Evolutionary conservation across 2,888 invertebrate species (phyloP), one percentile per base, ranked within the genome.

Genomic region (Nomada hirtipes): DNA sequence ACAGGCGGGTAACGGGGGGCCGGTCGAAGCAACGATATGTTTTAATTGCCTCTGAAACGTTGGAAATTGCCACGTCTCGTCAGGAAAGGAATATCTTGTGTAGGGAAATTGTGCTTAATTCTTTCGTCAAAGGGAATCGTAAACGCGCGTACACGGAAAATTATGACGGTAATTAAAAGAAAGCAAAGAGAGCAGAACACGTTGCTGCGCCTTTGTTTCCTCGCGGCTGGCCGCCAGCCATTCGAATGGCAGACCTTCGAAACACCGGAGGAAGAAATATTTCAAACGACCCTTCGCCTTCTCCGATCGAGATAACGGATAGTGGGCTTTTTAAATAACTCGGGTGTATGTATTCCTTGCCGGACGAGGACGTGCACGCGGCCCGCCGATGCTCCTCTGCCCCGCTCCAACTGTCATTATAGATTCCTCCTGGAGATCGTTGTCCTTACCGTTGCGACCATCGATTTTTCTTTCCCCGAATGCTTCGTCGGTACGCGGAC

Each of bases 251-350:
- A 69, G 81, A 76, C 83, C 78, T 79, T 82, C 84, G 82, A 76
- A 80, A 84, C 80, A 64, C 76, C 68, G 74, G 77, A 86, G 86
- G 85, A 88, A 86, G 86, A 88, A 82, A 86, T 88, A 88, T 88
- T 88, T 88, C 86, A 88, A 85, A 70, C 69, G 85, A 88, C 83
- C 88, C 87, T 83, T 70, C 79, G 79, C 79, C 79, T 64, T 81
- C 83, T 68, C 76, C 65, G 88, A 88, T 88, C 85, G 83, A 88
- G 91, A 91, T 91, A 91, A 90, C 86, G 78, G 77, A 85, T 85
- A 87, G 88, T 85, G 86, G 88, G 82, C 86, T 89, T 91, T 89
- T 90, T 87, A 90, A 90, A 89, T 88, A 88, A 88, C 87, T 87
- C 82, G 76, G 75, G 83, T 81, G 88, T 88, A 82, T 85, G 79